Evolutionary conservation across 2,797 vertebrate species (phyloP), one percentile per base, ranked within the genome.

Genomic region (Anolis apletophallus): DNA sequence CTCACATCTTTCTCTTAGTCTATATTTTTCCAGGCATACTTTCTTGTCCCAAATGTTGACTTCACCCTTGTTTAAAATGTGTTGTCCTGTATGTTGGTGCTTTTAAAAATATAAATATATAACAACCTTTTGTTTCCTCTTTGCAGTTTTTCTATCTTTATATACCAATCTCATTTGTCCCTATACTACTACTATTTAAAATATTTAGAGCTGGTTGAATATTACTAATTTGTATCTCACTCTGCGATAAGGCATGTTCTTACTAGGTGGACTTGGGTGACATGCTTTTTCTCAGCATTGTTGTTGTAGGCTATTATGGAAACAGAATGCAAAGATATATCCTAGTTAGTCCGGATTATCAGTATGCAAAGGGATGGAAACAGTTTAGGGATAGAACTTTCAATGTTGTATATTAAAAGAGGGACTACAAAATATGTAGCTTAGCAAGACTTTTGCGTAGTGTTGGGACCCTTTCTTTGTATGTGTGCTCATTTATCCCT

Each of bases 91-190:
- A 46, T 74, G 46, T 32, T 67, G 57, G 5, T 23, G 19, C 67
- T 79, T 68, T 83, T 59, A 5, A 46, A 46, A 46, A 46, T 46
- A 46, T 46, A 46, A 3, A 46, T 46, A 46, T 46, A 46, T 46
- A 10, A 73, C 46, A 46, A 17, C 29, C 29, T 29, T 11, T 83
- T 13, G 69, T 84, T 80, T 68, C 36, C 32, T 13, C n/a, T 0
- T n/a, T 83, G 57, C 21, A 74, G 57, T 55, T 87, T 32, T 78
- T 87, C 68, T 87, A 40, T 84, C 64, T 69, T 73, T 84, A 17
- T 55, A n/a, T 73, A 69, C 75, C 55, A 40, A 32, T 40, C 54
- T 57, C 81, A 84, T 17, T 84, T 74, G 46, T 74, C 76, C 79
- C 57, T 72, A 19, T 40, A 23, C 50, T 54, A 40, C 32, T 72